Conservation (phyloP, 2,888 invertebrate genomes). For the Lasioglossum morio region DNA sequence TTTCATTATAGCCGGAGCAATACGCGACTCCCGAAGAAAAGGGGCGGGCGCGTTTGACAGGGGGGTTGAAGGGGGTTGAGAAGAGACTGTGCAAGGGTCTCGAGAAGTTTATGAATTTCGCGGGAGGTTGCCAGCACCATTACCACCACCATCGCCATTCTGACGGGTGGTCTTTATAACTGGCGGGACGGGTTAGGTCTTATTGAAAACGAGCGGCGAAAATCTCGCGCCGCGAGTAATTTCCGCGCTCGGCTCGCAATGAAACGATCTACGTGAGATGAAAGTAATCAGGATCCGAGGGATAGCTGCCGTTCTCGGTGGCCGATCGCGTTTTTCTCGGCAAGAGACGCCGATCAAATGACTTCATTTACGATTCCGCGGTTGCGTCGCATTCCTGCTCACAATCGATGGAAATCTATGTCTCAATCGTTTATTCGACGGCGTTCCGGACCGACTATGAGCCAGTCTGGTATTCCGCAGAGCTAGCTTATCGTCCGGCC, state of each 20-base stretch:
- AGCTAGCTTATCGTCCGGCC: neutral
- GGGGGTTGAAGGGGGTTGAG: neutral
- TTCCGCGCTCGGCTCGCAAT: slow-evolving; percentile 63
- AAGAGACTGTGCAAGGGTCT: slow-evolving; percentile 7
- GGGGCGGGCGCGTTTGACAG: slow-evolving; percentile 13
- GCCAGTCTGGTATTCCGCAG: neutral
- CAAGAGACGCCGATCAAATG: slow-evolving; percentile 46
- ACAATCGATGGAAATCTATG: slow-evolving; percentile 37
- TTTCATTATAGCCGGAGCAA: slow-evolving; percentile 71
- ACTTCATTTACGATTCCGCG: slow-evolving; percentile 59
- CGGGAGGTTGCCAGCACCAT: slow-evolving; percentile 42
- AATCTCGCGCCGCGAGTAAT: slow-evolving; percentile 62
- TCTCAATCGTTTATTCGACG: slow-evolving; percentile 30
- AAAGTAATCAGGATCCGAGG: slow-evolving; percentile 66
- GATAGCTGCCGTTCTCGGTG: slow-evolving; percentile 42
- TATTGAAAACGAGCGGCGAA: slow-evolving; percentile 61
- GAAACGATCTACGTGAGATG: slow-evolving; percentile 72
- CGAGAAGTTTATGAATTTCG: slow-evolving; percentile 77
- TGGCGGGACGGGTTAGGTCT: slow-evolving; percentile 21
- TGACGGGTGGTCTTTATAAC: slow-evolving; percentile 59
- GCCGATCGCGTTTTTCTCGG: slow-evolving; percentile 48
- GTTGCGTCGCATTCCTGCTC: slow-evolving; percentile 25
- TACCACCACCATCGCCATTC: slow-evolving; percentile 40
- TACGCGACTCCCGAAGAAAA: slow-evolving; percentile 59
- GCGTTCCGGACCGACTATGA: neutral